Conservation (phyloP, 2,113 vertebrate genomes). For the Diadophis punctatus region DNA sequence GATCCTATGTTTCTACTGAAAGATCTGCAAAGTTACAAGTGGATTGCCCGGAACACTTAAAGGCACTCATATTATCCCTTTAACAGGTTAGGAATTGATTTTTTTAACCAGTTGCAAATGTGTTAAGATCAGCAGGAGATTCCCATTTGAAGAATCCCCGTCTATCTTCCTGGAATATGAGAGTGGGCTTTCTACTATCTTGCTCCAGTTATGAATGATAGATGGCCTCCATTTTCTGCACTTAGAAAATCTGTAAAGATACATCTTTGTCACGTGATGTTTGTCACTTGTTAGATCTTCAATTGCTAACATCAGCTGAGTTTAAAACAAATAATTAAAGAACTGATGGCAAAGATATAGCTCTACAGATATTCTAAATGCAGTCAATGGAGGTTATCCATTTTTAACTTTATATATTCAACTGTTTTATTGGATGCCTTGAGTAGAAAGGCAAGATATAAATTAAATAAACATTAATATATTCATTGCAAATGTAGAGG, state of each 20-base stretch:
- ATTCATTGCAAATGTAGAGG: background rate
- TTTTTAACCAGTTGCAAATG: background rate
- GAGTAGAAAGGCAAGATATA: background rate
- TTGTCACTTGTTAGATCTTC: background rate
- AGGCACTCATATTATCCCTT: background rate
- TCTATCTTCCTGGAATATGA: background rate
- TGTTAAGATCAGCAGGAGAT: background rate
- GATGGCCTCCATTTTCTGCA: background rate
- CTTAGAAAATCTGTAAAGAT: background rate
- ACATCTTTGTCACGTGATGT: background rate
- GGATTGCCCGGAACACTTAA: background rate
- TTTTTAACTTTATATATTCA: background rate
- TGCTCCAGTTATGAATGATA: background rate
- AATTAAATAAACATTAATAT: background rate
- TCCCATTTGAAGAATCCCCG: background rate
- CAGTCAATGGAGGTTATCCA: background rate
- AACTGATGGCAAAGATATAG: background rate
- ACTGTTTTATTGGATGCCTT: background rate
- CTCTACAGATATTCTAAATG: background rate
- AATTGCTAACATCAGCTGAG: background rate
- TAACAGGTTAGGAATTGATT: background rate
- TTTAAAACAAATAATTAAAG: background rate
- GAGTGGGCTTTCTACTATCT: background rate
- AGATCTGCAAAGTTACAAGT: background rate
- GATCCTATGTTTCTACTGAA: background rate